These are phyloP conservation scores for Mesocentrotus franciscanus DNA, from an alignment of 53 echinoderm and acorn worm genomes.

Conservation along the genomic window DNA sequence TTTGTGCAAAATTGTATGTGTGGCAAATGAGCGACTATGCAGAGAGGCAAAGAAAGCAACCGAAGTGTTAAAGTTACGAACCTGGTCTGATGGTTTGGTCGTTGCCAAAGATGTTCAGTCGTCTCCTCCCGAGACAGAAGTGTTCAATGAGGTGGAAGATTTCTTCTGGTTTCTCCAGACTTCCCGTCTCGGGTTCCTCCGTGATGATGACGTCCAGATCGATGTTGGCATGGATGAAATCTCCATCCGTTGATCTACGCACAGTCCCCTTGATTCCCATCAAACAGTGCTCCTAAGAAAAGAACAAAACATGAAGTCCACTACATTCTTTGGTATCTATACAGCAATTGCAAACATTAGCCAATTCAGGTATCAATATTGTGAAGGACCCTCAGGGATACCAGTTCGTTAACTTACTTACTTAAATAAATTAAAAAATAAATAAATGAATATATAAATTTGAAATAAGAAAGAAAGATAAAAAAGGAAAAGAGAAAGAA, in stretches of 20 bases:
- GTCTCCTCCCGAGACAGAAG: slow-evolving; percentile 91
- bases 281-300: slow-evolving; percentile 87
- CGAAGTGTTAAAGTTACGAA: slow-evolving; percentile 27
- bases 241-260: slow-evolving; percentile 89
- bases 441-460: too few relatives aligned
- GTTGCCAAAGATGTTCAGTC: slow-evolving; percentile 91
- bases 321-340: too few relatives aligned
- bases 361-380: too few relatives aligned
- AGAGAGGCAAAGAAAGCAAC: too few relatives aligned
- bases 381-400: too few relatives aligned
- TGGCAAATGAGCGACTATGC: not conserved
- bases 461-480: too few relatives aligned
- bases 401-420: too few relatives aligned
- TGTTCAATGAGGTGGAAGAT: slow-evolving; percentile 98
- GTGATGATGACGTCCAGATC: slow-evolving; percentile 97
- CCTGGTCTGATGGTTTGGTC: slow-evolving; percentile 94
- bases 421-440: too few relatives aligned
- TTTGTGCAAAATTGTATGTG: too few relatives aligned
- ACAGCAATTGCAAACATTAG: too few relatives aligned
- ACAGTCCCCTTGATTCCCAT: slow-evolving; percentile 99
- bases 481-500: too few relatives aligned
- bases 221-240: slow-evolving; percentile 98
- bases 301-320: not conserved
- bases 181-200: slow-evolving; percentile 88
- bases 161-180: slow-evolving; percentile 92